phyloP scores from a whole-genome alignment of 2,797 vertebrate genomes.

The Eupleurogrammus muticus region DNA sequence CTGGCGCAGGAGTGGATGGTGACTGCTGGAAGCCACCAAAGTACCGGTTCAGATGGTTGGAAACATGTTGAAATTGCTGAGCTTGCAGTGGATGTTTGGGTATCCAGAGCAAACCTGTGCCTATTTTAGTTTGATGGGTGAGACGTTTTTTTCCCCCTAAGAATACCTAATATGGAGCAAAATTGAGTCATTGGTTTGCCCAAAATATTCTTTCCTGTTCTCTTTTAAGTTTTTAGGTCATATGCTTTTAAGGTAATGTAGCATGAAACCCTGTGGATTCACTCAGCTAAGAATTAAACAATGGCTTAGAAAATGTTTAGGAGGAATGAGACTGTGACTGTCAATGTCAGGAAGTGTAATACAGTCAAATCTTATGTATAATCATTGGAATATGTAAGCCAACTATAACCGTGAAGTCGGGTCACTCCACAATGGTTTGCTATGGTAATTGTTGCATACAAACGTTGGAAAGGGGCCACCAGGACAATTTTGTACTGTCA shows the following conservation, averaged over 20 bases:
- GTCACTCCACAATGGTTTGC: background rate
- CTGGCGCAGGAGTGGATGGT: conserved; percentile 18
- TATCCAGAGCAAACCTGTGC: conserved; percentile 31
- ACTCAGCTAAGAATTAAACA: background rate
- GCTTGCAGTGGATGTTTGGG: conserved; percentile 25
- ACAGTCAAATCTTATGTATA: no score
- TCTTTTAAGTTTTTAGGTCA: background rate
- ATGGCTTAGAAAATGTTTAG: background rate
- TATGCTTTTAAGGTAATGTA: background rate
- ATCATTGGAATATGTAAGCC: background rate
- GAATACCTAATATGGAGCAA: background rate
- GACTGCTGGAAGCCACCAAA: conserved; percentile 32
- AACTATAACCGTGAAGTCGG: background rate
- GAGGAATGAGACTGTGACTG: background rate
- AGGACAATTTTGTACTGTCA: background rate
- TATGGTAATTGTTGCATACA: background rate
- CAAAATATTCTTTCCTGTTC: conserved; percentile 6
- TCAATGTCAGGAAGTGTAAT: background rate
- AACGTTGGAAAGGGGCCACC: background rate
- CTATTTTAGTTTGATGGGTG: conserved; percentile 7
- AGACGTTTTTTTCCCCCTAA: background rate
- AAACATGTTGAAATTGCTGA: conserved; percentile 33
- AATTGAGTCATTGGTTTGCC: background rate
- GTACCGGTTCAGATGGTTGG: conserved; percentile 30
- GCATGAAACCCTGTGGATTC: background rate